Percentiles rank a stretch among this genome's conserved stretches.
phyloP scores from a whole-genome alignment of 2,797 vertebrate species.

The Coccyzus lansbergi region DNA sequence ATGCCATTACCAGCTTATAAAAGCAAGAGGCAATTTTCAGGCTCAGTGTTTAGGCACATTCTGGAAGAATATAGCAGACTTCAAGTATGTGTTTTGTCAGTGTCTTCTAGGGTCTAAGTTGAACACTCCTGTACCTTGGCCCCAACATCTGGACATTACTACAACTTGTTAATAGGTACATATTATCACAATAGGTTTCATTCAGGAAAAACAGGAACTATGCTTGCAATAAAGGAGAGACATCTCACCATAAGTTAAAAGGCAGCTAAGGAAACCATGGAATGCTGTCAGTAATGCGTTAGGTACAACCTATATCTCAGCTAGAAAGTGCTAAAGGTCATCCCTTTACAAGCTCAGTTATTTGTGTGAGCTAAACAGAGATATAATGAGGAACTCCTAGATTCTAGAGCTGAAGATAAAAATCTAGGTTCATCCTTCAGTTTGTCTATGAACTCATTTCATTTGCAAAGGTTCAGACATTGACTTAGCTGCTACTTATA shows the following conservation, averaged over 20 bases:
- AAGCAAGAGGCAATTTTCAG: not conserved
- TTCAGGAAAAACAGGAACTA: not conserved
- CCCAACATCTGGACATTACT: not conserved
- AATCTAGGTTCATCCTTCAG: not conserved
- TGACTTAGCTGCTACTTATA: not conserved
- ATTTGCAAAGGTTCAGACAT: not conserved
- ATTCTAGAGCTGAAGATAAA: not conserved
- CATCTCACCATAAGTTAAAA: not conserved
- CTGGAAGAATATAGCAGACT: not conserved
- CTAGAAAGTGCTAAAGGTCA: not conserved
- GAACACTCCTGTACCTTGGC: not conserved
- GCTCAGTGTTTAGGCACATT: not conserved
- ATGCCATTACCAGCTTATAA: not conserved
- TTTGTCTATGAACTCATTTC: not conserved
- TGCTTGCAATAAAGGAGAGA: not conserved
- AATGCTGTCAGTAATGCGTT: not conserved
- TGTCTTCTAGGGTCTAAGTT: not conserved
- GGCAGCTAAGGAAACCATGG: not conserved
- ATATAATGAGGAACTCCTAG: not conserved
- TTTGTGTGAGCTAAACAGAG: not conserved
- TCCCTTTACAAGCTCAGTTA: not conserved
- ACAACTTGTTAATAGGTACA: not conserved
- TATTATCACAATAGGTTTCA: not conserved
- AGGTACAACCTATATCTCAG: not conserved
- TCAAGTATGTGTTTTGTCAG: not conserved